These are phyloP conservation scores for Diadophis punctatus DNA, from an alignment of 2,113 vertebrate species.

Conservation along the genomic window DNA sequence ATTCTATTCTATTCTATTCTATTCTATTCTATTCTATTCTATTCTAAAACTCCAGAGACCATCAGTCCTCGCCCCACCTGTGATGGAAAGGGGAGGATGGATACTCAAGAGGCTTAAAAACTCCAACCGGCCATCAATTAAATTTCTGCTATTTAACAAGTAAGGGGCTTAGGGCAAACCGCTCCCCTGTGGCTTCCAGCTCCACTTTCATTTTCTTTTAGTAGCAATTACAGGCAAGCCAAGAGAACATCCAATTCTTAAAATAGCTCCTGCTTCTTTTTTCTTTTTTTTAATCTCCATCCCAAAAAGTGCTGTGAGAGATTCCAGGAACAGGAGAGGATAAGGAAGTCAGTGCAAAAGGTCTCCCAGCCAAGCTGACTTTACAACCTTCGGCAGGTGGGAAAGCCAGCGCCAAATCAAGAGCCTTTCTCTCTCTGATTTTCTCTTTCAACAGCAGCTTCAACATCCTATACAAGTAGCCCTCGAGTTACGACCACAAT, in stretches of 20 bases:
- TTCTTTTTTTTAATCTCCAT: not conserved
- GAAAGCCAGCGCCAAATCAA: not conserved
- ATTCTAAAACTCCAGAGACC: no score
- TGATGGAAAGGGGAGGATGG: not conserved
- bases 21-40: no score
- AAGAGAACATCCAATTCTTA: not conserved
- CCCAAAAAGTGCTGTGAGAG: not conserved
- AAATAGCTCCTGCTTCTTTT: not conserved
- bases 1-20: no score
- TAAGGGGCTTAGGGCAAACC: not conserved
- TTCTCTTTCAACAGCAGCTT: not conserved
- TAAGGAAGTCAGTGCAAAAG: not conserved
- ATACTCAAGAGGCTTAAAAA: not conserved
- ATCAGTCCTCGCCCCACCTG: not conserved
- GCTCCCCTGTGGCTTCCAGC: constrained; percentile 1
- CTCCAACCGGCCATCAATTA: not conserved
- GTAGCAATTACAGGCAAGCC: constrained; percentile 47
- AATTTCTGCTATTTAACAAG: not conserved
- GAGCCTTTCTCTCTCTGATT: not conserved
- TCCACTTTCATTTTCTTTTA: constrained; percentile 31
- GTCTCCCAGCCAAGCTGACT: not conserved
- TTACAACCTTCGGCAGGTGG: rapidly evolving
- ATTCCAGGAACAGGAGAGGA: not conserved
- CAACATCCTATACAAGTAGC: no score
- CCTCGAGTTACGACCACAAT: no score